phyloP scores from a whole-genome alignment of 30 jellyfish, hydroid and myxozoan genomes.

The Pelagia noctiluca region DNA sequence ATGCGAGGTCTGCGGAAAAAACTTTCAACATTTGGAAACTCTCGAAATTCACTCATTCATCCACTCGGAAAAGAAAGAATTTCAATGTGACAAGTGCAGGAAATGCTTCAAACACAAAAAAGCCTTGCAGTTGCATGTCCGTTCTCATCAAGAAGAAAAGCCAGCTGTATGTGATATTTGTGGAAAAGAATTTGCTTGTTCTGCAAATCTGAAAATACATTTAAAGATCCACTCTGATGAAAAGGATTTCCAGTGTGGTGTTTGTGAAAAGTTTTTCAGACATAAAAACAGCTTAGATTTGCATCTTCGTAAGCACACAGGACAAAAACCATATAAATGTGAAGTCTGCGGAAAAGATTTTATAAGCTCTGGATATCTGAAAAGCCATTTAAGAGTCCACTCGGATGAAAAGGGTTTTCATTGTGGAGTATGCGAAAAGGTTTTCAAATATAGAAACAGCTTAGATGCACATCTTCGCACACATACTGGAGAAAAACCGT shows the following conservation, averaged over 20 bases:
- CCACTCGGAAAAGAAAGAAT: conserved; percentile 3
- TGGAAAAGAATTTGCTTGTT: conserved; percentile 11
- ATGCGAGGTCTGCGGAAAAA: conserved; percentile 21
- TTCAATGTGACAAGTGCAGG: conserved; percentile 13
- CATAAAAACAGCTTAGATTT: neutral
- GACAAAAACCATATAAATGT: neutral
- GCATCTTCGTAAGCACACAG: conserved; percentile 20
- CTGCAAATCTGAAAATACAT: conserved; percentile 15
- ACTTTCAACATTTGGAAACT: conserved; percentile 5
- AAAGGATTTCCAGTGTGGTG: conserved; percentile 24
- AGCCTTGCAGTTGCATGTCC: neutral
- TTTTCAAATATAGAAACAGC: conserved; percentile 8
- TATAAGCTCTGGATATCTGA: neutral
- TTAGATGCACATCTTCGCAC: conserved; percentile 12
- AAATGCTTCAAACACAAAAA: conserved; percentile 1
- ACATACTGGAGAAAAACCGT: conserved; percentile 37
- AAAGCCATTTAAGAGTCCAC: conserved; percentile 8
- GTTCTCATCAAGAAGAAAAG: neutral
- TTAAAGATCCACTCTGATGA: conserved; percentile 3
- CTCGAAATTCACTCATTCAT: conserved; percentile 5
- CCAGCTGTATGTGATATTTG: conserved; percentile 27
- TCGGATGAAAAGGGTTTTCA: conserved; percentile 26
- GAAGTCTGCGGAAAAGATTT: conserved; percentile 24
- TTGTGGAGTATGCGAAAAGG: conserved; percentile 31
- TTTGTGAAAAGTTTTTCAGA: conserved; percentile 34